Conservation (phyloP, 2,888 invertebrate genomes). For the Silvanus unidentatus region DNA sequence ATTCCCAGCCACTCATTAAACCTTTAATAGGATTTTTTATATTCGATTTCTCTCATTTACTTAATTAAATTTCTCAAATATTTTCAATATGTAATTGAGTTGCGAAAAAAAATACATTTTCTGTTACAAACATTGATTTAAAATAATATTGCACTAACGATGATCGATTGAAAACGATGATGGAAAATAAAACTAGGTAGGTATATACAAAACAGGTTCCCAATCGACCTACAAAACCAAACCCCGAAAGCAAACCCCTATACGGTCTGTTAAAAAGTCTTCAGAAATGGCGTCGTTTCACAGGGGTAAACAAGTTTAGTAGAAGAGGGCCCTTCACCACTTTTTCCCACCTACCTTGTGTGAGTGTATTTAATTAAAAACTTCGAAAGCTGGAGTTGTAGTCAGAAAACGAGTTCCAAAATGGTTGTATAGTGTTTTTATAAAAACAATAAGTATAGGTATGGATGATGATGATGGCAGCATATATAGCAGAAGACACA, state of each 20-base stretch:
- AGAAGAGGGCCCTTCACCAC: not conserved
- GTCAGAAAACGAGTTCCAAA: constrained; percentile 1
- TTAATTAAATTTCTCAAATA: no score
- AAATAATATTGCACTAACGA: no score
- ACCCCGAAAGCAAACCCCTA: not conserved
- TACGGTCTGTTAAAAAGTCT: constrained; percentile 4
- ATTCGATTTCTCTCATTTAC: no score
- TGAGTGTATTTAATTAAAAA: constrained; percentile 5
- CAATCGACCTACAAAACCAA: constrained; percentile 2
- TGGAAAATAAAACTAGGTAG: no score
- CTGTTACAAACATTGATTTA: no score
- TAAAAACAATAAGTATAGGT: not conserved
- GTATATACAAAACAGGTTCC: not conserved
- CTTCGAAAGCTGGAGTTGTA: not conserved
- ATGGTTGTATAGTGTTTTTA: not conserved
- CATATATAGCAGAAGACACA: no score
- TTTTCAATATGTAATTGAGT: no score
- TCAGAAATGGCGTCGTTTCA: constrained; percentile 2
- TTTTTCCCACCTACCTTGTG: not conserved
- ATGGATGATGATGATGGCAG: no score
- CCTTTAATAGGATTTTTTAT: no score
- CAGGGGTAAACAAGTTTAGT: not conserved
- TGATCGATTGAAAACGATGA: no score
- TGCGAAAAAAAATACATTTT: no score
- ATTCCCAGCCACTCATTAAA: no score